Evolutionary conservation across 2,797 vertebrate genomes (phyloP).

Genomic region (Lepilemur ruficaudatus): DNA sequence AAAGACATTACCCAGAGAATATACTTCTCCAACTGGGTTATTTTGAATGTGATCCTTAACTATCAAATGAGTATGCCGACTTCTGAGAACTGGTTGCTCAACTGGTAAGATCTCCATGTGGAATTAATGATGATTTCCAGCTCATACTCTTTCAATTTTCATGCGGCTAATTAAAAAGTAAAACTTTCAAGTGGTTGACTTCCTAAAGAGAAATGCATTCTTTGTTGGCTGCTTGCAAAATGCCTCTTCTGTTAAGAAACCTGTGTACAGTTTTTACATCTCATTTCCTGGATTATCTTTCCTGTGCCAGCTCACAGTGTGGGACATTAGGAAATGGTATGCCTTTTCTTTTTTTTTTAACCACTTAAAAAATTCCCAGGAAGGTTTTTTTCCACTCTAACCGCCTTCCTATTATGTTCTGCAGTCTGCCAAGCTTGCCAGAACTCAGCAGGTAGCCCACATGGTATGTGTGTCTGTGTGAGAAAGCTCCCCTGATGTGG

Average conservation of each 20-base stretch:
- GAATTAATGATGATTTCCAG: conserved; percentile 81
- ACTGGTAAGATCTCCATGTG: conserved; percentile 82
- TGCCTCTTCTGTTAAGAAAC: conserved; percentile 79
- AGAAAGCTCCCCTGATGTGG: conserved; percentile 86
- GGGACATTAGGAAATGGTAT: conserved; percentile 81
- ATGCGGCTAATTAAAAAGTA: conserved; percentile 85
- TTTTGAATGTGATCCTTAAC: not conserved
- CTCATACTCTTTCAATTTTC: conserved; percentile 84
- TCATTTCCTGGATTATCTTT: conserved; percentile 86
- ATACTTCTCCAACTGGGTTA: not conserved
- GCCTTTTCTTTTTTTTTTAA: conserved; percentile 69
- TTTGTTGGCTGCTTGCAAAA: conserved; percentile 81
- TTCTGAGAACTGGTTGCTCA: not conserved
- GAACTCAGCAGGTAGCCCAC: conserved; percentile 87
- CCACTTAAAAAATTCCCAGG: conserved; percentile 84
- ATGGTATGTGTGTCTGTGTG: conserved; percentile 87
- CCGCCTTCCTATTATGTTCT: conserved; percentile 84
- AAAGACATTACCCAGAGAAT: not conserved
- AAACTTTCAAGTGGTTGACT: conserved; percentile 82
- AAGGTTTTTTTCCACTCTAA: conserved; percentile 84
- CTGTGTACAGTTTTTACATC: conserved; percentile 83
- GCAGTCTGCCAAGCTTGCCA: conserved; percentile 86
- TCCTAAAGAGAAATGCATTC: conserved; percentile 80
- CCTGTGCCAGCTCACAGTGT: conserved; percentile 86
- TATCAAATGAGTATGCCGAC: not conserved